Evolutionary conservation across 2,888 invertebrate species (phyloP).

Genomic region (Phyto melanocephala): DNA sequence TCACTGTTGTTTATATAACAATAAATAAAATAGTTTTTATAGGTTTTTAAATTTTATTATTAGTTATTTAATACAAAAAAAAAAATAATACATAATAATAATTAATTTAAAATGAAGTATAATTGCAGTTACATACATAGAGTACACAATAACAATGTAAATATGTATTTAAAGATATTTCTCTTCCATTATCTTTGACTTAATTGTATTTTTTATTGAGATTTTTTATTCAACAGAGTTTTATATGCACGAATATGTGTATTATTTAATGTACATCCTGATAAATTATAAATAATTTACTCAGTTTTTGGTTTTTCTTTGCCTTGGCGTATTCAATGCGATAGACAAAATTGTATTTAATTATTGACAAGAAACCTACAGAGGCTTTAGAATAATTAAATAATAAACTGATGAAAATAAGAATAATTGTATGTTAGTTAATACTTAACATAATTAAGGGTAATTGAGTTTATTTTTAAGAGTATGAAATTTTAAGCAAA

Average conservation of each 20-base stretch:
- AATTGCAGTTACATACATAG: too few relatives aligned
- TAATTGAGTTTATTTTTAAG: not conserved
- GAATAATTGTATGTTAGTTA: not conserved
- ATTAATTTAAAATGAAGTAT: too few relatives aligned
- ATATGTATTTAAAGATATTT: too few relatives aligned
- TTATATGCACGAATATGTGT: not conserved
- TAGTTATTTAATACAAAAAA: not conserved
- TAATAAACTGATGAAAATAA: slow-evolving; percentile 16
- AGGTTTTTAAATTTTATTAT: not conserved
- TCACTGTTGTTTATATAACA: not conserved
- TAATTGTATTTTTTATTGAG: not conserved
- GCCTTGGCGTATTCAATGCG: slow-evolving; percentile 54
- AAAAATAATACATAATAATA: too few relatives aligned
- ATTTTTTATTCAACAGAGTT: not conserved
- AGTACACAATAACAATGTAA: not conserved
- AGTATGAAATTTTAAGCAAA: not conserved
- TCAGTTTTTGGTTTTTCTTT: slow-evolving; percentile 13
- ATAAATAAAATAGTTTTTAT: not conserved
- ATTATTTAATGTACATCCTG: not conserved
- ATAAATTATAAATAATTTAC: slow-evolving; percentile 12
- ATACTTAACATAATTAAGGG: too few relatives aligned
- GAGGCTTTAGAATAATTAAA: slow-evolving; percentile 48
- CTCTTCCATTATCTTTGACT: not conserved
- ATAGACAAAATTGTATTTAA: slow-evolving; percentile 43
- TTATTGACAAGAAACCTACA: slow-evolving; percentile 38